Evolutionary conservation across 2,797 vertebrate species (phyloP).

Genomic region (Paedocypris micromegethes): DNA sequence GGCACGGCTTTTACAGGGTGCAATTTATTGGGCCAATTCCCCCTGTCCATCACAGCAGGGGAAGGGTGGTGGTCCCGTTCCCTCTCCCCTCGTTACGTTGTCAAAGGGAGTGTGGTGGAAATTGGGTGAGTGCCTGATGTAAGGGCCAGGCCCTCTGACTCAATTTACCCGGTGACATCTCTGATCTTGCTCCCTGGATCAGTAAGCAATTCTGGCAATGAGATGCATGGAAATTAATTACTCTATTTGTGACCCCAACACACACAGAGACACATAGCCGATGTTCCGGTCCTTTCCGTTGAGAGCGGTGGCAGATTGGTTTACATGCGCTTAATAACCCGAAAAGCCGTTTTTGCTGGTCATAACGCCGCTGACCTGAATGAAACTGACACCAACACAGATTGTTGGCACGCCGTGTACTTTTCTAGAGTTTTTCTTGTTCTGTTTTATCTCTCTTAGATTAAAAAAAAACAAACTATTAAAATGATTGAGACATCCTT

Average conservation of each 20-base stretch:
- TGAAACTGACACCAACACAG: constrained; percentile 37
- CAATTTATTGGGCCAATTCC: constrained; percentile 98
- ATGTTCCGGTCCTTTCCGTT: constrained; percentile 40
- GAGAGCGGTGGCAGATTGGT: constrained; percentile 59
- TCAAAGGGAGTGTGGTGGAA: constrained; percentile 65
- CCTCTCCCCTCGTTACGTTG: constrained; percentile 69
- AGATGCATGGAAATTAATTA: constrained; percentile 97
- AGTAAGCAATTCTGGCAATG: constrained; percentile 95
- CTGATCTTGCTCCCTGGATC: constrained; percentile 80
- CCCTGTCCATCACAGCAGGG: constrained; percentile 81
- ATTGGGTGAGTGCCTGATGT: constrained; percentile 64
- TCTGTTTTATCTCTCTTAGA: neutral
- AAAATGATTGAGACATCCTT: too few relatives aligned
- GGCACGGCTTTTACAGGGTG: constrained; percentile 87
- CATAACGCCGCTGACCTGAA: constrained; percentile 36
- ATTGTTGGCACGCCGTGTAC: constrained; percentile 1
- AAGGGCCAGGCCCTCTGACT: constrained; percentile 73
- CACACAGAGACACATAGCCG: constrained; percentile 27
- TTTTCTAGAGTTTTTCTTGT: neutral
- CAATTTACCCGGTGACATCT: constrained; percentile 89
- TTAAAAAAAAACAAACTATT: too few relatives aligned
- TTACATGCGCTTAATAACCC: constrained; percentile 60
- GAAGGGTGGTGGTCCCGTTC: constrained; percentile 59
- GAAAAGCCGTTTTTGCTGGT: constrained; percentile 41
- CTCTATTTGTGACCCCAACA: constrained; percentile 62